phyloP scores from a whole-genome alignment of 2,888 invertebrate species.

The Dione juno region DNA sequence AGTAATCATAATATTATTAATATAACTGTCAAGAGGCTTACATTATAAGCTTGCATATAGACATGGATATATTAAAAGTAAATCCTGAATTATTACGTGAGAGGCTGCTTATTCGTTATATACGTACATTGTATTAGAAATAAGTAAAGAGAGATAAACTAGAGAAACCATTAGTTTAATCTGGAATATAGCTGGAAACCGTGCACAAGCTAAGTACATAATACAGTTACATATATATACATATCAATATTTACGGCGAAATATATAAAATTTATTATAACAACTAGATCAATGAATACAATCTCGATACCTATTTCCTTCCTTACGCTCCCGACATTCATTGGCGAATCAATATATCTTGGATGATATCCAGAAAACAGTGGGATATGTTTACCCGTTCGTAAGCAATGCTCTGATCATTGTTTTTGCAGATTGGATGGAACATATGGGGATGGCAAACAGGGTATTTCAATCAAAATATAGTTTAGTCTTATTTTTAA shows the following conservation, averaged over 20 bases:
- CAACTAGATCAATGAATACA: slow-evolving; percentile 34
- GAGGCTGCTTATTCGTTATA: too few species aligned
- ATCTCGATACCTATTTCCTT: slow-evolving; percentile 25
- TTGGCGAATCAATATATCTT: slow-evolving; percentile 50
- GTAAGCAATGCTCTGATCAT: slow-evolving; percentile 49
- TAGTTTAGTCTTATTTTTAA: background rate
- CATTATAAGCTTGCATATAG: too few species aligned
- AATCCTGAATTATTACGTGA: too few species aligned
- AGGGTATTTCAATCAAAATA: slow-evolving; percentile 25
- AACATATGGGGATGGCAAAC: slow-evolving; percentile 43
- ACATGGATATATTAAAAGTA: too few species aligned
- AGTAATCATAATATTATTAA: too few species aligned
- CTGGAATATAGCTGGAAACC: too few species aligned
- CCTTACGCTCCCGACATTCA: slow-evolving; percentile 34
- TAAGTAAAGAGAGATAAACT: too few species aligned
- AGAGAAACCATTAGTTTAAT: too few species aligned
- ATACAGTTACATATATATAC: too few species aligned
- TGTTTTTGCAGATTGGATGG: slow-evolving; percentile 49
- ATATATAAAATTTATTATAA: slow-evolving; percentile 37
- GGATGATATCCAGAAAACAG: slow-evolving; percentile 48
- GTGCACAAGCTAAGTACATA: too few species aligned
- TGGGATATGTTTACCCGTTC: slow-evolving; percentile 51
- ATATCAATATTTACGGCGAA: background rate
- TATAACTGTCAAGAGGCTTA: too few species aligned
- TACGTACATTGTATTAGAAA: too few species aligned